Percentiles rank a stretch among this genome's conserved stretches.
These are phyloP conservation scores for Phocoena sinus DNA, from an alignment of 2,113 vertebrate species.

Conservation along the genomic window DNA sequence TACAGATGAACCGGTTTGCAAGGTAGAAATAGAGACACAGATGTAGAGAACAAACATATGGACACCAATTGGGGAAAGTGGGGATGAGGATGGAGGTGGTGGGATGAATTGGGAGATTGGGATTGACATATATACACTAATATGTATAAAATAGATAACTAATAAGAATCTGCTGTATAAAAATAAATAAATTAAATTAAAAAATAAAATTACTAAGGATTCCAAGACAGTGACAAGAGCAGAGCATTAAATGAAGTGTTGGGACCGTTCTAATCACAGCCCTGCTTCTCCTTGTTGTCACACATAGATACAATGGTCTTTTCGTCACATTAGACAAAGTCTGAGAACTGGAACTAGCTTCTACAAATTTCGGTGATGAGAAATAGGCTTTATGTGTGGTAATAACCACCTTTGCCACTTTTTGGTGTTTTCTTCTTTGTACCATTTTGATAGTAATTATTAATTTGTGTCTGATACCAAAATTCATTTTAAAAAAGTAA, in stretches of 20 bases:
- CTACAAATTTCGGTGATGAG: constrained; percentile 3
- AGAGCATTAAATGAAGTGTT: not conserved
- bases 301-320: not conserved
- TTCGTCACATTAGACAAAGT: constrained; percentile 5
- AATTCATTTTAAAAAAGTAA: constrained; percentile 4
- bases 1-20: too few relatives aligned
- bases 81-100: too few relatives aligned
- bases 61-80: too few relatives aligned
- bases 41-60: too few relatives aligned
- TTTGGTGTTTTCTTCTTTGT: constrained; percentile 14
- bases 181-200: too few relatives aligned
- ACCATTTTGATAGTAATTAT: not conserved
- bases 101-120: too few relatives aligned
- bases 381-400: not conserved
- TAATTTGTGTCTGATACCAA: constrained; percentile 15
- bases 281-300: not conserved
- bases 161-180: too few relatives aligned
- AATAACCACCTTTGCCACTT: not conserved
- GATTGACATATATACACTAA: too few relatives aligned
- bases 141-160: too few relatives aligned
- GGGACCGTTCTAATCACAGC: not conserved
- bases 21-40: too few relatives aligned
- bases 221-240: not conserved
- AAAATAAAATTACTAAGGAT: constrained; percentile 1
- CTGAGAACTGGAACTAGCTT: not conserved